Evolutionary conservation across 2,888 invertebrate genomes (phyloP), one percentile per base, ranked within the genome.

Genomic region (Nemoura dubitans): DNA sequence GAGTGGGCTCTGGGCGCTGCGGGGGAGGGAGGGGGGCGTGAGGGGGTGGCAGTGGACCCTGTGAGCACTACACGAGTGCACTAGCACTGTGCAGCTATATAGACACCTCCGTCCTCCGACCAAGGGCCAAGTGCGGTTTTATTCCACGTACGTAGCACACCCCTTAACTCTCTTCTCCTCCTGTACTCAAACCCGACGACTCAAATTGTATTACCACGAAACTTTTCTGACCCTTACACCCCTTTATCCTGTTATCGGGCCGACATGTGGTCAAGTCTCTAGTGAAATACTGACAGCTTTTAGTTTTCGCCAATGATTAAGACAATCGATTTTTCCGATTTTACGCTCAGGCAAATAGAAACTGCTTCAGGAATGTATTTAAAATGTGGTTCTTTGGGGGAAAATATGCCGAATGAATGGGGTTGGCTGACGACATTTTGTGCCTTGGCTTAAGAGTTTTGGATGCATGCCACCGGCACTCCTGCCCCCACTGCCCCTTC

Each of bases 161-260:
- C 78, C 78, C 14, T 29, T 14, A 28, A 7, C 78, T 29, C 78
- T 29, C 29, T n/a, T 36, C 36, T 36, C 82, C 59, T 28, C 76
- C 76, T 76, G 26, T 16, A 59, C 26, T 76, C 26, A 26, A 84
- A 76, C 84, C 26, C 76, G 26, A 27, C 27, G 84, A 76, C 84
- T 84, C 84, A 84, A 84, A 84, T 84, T 84, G 84, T 84, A 29
- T 84, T 84, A 84, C 76, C 21, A 28, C 84, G 27, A 84, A 84
- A 84, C 84, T 84, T 84, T 84, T 84, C 59, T 84, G 59, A 59
- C 76, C 76, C 84, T 83, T 84, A 76, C 59, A 84, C 59, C 27
- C 84, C 76, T 76, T 84, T 84, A 76, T 29, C n/a, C 27, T 84
- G 59, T 84, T 76, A 84, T 27, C 29, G 16, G 59, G 3, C 84